These are phyloP conservation scores for Lasioglossum zephyrum DNA, from an alignment of 2,888 invertebrate species.

Conservation along the genomic window DNA sequence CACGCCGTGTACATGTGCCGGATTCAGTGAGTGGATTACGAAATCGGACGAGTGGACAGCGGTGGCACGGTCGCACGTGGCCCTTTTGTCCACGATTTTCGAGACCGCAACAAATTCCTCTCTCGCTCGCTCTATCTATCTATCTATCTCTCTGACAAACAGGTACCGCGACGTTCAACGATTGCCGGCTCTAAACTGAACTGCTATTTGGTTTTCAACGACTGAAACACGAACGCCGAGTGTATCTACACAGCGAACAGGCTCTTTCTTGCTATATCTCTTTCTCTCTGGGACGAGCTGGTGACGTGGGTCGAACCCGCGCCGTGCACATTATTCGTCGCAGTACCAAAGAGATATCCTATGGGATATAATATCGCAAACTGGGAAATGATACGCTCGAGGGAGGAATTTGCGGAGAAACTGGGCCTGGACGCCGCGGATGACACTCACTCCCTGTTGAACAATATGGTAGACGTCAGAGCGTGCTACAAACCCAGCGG, in stretches of 20 bases:
- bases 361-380: conserved; percentile 68
- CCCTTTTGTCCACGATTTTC: conserved; percentile 4
- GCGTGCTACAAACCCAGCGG: conserved; percentile 84
- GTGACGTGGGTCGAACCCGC: not conserved
- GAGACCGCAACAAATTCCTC: not conserved
- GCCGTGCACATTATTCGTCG: not conserved
- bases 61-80: conserved; percentile 53
- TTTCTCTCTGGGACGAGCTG: not conserved
- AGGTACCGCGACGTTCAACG: not conserved
- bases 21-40: conserved; percentile 51
- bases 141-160: not conserved
- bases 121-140: not conserved
- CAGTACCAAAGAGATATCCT: conserved; percentile 45
- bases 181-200: not conserved
- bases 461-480: conserved; percentile 83
- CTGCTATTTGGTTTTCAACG: not conserved
- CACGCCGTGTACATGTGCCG: conserved; percentile 38
- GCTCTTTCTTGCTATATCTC: not conserved
- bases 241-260: not conserved
- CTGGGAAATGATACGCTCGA: conserved; percentile 70
- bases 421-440: conserved; percentile 77
- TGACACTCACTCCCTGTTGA: conserved; percentile 79
- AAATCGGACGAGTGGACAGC: conserved; percentile 34
- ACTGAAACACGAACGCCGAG: not conserved
- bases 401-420: conserved; percentile 75